Evolutionary conservation across 2,797 vertebrate genomes (phyloP).

Genomic region (Varecia variegata): DNA sequence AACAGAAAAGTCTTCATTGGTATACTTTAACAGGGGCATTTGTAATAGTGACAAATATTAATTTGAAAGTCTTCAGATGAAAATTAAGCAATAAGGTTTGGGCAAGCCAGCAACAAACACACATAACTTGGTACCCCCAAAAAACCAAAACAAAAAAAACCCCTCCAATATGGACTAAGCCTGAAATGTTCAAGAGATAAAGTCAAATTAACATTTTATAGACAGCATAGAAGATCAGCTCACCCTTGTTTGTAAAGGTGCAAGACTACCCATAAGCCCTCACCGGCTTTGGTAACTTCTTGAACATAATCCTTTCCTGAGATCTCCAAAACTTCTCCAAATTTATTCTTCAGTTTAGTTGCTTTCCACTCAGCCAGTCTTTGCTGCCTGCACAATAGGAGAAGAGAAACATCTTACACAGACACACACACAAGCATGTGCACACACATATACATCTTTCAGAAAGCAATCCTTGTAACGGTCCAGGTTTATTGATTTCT

Average conservation of each 20-base stretch:
- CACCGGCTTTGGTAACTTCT: constrained; percentile 95
- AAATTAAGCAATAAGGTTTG: neutral
- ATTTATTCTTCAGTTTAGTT: constrained; percentile 91
- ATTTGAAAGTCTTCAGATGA: neutral
- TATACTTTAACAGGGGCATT: neutral
- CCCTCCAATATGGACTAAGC: neutral
- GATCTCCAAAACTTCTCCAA: constrained; percentile 93
- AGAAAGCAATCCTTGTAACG: neutral
- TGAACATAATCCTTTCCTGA: constrained; percentile 95
- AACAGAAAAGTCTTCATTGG: neutral
- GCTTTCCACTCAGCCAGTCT: constrained; percentile 96
- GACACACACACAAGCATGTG: fast-evolving
- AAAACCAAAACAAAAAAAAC: neutral
- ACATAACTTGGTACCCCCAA: neutral
- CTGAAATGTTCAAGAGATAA: neutral
- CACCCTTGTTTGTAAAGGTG: constrained; percentile 98
- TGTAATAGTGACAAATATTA: neutral
- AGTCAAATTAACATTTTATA: neutral
- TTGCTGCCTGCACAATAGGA: constrained; percentile 87
- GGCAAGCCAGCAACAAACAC: neutral
- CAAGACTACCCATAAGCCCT: constrained; percentile 94
- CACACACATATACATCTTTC: neutral
- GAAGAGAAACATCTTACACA: neutral
- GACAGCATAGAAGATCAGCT: constrained; percentile 61
- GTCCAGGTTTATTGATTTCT: neutral